Evolutionary conservation across 2,888 invertebrate genomes (phyloP).

Genomic region (Heteromurus nitidus): DNA sequence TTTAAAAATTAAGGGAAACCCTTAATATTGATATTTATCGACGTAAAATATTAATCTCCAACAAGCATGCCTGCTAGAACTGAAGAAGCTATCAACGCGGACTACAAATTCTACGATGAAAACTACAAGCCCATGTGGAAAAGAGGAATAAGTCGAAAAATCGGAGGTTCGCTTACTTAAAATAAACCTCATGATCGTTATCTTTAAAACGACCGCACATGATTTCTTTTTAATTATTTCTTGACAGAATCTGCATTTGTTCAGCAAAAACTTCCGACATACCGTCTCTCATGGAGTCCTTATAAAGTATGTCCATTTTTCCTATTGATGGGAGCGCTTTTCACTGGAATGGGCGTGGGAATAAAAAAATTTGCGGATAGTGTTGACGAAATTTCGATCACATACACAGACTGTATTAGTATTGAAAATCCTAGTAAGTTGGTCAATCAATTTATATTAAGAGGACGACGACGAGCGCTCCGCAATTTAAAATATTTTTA

Average conservation of each 20-base stretch:
- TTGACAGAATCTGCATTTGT: slow-evolving; percentile 54
- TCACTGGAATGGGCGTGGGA: slow-evolving; percentile 46
- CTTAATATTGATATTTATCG: not conserved
- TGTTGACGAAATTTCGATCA: slow-evolving; percentile 40
- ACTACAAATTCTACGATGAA: slow-evolving; percentile 44
- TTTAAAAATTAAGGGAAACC: not conserved
- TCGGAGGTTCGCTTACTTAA: slow-evolving; percentile 19
- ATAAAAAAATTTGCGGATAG: slow-evolving; percentile 56
- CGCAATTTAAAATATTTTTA: too few species aligned
- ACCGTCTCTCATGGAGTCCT: slow-evolving; percentile 30
- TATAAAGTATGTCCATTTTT: slow-evolving; percentile 33
- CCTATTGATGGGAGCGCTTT: slow-evolving; percentile 35
- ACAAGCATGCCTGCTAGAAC: too few species aligned
- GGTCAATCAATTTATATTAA: too few species aligned
- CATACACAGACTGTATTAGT: slow-evolving; percentile 46
- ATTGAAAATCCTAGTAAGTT: slow-evolving; percentile 14
- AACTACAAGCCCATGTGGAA: slow-evolving; percentile 38
- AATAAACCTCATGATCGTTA: not conserved
- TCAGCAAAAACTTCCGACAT: slow-evolving; percentile 50
- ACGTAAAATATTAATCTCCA: not conserved
- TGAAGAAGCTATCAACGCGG: too few species aligned
- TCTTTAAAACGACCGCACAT: not conserved
- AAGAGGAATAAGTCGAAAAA: slow-evolving; percentile 35
- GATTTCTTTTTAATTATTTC: not conserved
- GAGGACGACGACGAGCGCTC: too few species aligned